Percentiles rank a stretch among this genome's conserved stretches.
Evolutionary conservation across 2,113 vertebrate species (phyloP).

Genomic region (Aegypius monachus): DNA sequence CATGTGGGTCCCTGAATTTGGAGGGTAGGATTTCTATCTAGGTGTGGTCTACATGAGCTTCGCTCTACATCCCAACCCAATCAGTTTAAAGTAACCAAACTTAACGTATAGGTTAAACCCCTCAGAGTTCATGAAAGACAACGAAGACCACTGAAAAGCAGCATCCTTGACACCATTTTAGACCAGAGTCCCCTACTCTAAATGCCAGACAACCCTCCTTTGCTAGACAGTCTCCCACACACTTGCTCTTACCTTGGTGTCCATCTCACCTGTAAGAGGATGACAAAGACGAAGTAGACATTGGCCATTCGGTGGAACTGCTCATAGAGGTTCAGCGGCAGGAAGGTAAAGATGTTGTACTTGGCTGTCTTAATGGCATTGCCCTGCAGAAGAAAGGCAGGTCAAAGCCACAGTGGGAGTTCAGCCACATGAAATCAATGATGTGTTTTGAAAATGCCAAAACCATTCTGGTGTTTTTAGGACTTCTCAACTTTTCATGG

Average conservation of each 20-base stretch:
- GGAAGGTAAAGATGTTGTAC: constrained; percentile 87
- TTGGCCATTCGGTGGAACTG: constrained; percentile 89
- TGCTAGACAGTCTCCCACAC: background rate
- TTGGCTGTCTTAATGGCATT: constrained; percentile 87
- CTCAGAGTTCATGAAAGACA: background rate
- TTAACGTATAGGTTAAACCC: rapidly evolving
- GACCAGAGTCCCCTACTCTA: no score
- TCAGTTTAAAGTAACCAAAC: background rate
- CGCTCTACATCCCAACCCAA: rapidly evolving
- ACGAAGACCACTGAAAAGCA: background rate
- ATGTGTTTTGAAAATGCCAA: background rate
- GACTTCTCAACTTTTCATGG: background rate
- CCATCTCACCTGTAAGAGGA: constrained; percentile 84
- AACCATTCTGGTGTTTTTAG: background rate
- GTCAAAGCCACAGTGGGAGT: background rate
- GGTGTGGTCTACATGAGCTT: background rate
- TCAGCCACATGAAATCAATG: background rate
- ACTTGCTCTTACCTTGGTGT: rapidly evolving
- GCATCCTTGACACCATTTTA: background rate
- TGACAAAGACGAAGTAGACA: constrained; percentile 86
- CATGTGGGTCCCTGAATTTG: background rate
- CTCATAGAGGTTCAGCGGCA: constrained; percentile 88
- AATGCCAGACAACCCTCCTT: background rate
- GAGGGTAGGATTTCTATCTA: background rate
- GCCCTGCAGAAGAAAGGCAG: constrained; percentile 71